These are phyloP conservation scores for Vultur gryphus DNA, from an alignment of 2,797 vertebrate species.

Conservation along the genomic window DNA sequence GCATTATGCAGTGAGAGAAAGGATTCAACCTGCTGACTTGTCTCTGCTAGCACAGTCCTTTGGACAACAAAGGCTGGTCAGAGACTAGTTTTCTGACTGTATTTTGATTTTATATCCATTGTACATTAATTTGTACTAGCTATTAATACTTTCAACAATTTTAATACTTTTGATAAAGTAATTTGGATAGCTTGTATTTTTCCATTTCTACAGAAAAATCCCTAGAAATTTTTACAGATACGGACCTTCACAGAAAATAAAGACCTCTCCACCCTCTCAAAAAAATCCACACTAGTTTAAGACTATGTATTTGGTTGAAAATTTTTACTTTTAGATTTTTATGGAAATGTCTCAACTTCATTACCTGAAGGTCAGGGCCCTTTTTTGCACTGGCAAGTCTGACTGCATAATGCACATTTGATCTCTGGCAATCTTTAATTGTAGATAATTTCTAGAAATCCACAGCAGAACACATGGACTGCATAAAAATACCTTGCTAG, in stretches of 20 bases:
- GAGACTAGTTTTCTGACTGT: background rate
- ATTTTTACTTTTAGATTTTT: background rate
- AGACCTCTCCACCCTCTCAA: background rate
- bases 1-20: background rate
- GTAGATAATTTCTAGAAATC: background rate
- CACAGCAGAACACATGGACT: background rate
- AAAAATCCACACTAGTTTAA: background rate
- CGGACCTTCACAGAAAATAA: background rate
- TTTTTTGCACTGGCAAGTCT: background rate
- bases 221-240: background rate
- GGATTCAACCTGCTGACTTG: background rate
- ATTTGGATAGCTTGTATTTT: background rate
- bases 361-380: background rate
- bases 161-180: background rate
- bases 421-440: background rate
- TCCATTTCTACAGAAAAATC: background rate
- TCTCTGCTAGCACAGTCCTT: background rate
- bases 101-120: background rate
- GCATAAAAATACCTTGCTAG: background rate
- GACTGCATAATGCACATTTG: background rate
- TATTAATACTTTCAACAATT: background rate
- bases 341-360: background rate
- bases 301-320: background rate
- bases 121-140: background rate
- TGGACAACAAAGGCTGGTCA: background rate